Base-by-base conservation (phyloP, 2,797 vertebrate genomes). In the Cottoperca gobio region DNA sequence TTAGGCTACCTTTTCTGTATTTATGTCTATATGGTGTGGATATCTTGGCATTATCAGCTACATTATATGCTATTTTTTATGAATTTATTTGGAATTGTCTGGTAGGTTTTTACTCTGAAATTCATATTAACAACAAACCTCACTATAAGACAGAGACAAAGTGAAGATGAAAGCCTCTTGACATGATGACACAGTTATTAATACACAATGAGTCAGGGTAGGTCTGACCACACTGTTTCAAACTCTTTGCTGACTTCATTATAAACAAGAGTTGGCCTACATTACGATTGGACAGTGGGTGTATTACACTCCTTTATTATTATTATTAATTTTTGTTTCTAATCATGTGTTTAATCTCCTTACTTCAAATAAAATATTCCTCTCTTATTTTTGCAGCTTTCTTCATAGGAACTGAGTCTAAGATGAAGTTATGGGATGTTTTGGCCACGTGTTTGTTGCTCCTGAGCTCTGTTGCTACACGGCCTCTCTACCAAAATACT, bases 371-470 rank as follows among this genome's bases (percentile, higher is more conserved):
- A 16, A 79, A 76, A 75, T 19, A 28, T 50, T n/a, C 21, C 63
- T 76, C 3, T 70, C 26, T 57, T 24, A 16, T 77, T 70, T 85
- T 59, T 86, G 53, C 91, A 98, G 97, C 95, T 96, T 96, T 97
- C 95, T 88, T 95, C 92, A 96, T 95, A 95, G 97, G 96, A 97
- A 97, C 96, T 95, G 94, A 96, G 95, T 99, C 96, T 98, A 99
- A 99, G 94, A 99, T 99, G 98, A 99, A 99, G 97, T 97, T 99
- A 99, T 99, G 98, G 97, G 97, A 98, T 96, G 95, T 97, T 94
- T 93, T 97, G 95, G 96, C 97, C 97, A 96, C 95, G 96, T 99
- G 96, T 95, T 96, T 99, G 96, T 97, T 98, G 96, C 97, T 99
- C 95, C 96, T 99, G 95, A 97, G 95, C 95, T 95, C 96, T 74